Conservation (phyloP, 2,888 invertebrate genomes). For the Liposcelis brunnea region DNA sequence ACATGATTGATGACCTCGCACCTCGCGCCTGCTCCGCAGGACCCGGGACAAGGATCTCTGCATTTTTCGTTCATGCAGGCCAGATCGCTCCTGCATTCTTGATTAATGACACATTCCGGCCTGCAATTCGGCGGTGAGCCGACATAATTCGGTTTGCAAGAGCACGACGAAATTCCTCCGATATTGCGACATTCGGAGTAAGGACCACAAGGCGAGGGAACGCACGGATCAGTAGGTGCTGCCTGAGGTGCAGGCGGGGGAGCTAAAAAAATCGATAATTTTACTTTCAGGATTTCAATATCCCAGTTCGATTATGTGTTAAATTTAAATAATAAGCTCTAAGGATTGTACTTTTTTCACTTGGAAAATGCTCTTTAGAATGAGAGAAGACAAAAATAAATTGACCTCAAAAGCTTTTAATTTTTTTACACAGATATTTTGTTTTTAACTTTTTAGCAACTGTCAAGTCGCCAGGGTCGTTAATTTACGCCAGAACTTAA, state of each 20-base stretch:
- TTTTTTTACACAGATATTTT: no score
- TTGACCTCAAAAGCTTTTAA: no score
- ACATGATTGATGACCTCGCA: slow-evolving; percentile 42
- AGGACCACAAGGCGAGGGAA: slow-evolving; percentile 57
- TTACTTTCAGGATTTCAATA: no score
- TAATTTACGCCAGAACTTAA: no score
- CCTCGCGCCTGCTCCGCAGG: slow-evolving; percentile 34
- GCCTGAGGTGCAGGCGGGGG: slow-evolving; percentile 24
- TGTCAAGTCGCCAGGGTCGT: no score
- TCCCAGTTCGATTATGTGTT: no score
- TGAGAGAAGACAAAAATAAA: no score
- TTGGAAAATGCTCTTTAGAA: no score
- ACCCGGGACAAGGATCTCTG: slow-evolving; percentile 36
- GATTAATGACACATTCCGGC: slow-evolving; percentile 52
- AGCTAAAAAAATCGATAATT: slow-evolving; percentile 14
- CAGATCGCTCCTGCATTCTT: slow-evolving; percentile 41
- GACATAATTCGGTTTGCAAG: slow-evolving; percentile 44
- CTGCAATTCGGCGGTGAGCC: slow-evolving; percentile 57
- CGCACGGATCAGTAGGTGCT: slow-evolving; percentile 39
- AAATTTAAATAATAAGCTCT: no score
- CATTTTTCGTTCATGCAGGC: slow-evolving; percentile 37
- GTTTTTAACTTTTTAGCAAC: no score
- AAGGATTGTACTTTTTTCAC: no score
- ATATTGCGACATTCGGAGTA: slow-evolving; percentile 47
- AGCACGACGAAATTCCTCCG: slow-evolving; percentile 41